These are phyloP conservation scores for Sternotherus odoratus DNA, from an alignment of 2,797 vertebrate genomes.

Conservation along the genomic window DNA sequence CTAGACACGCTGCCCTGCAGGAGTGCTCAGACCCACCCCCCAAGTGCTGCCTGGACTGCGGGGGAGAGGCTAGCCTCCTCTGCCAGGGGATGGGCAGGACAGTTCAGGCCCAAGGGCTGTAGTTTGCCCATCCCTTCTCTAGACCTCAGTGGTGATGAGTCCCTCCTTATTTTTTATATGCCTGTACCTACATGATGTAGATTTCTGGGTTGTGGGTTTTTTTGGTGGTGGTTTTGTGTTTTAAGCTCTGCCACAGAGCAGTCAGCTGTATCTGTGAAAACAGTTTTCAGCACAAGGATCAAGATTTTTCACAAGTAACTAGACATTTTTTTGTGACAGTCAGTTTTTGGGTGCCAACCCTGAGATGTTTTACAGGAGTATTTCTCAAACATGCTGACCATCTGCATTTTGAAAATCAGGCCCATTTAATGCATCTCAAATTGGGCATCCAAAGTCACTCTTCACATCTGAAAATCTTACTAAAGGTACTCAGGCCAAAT, in stretches of 20 bases:
- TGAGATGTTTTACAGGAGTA: background rate
- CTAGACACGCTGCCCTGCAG: too few relatives aligned
- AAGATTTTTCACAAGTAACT: background rate
- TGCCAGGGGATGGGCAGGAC: too few relatives aligned
- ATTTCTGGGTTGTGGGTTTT: background rate
- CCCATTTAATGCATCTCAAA: background rate
- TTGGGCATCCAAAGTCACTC: fast-evolving
- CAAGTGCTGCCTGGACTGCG: too few relatives aligned
- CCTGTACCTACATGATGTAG: background rate
- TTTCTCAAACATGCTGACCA: background rate
- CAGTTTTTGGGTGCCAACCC: fast-evolving
- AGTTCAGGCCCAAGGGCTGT: too few relatives aligned
- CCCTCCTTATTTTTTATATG: background rate
- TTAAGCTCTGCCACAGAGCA: background rate
- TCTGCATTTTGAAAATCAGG: background rate
- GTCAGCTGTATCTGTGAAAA: background rate
- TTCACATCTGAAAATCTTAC: background rate
- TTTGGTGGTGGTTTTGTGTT: background rate
- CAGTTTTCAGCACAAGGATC: background rate
- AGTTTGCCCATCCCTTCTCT: too few relatives aligned
- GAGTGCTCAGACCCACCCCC: too few relatives aligned
- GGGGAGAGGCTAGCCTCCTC: too few relatives aligned
- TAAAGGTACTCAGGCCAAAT: background rate
- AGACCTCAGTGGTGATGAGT: slow-evolving; percentile 9
- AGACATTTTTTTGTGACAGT: background rate